These are phyloP conservation scores for Neofelis nebulosa DNA, from an alignment of 2,113 vertebrate genomes.

Conservation along the genomic window DNA sequence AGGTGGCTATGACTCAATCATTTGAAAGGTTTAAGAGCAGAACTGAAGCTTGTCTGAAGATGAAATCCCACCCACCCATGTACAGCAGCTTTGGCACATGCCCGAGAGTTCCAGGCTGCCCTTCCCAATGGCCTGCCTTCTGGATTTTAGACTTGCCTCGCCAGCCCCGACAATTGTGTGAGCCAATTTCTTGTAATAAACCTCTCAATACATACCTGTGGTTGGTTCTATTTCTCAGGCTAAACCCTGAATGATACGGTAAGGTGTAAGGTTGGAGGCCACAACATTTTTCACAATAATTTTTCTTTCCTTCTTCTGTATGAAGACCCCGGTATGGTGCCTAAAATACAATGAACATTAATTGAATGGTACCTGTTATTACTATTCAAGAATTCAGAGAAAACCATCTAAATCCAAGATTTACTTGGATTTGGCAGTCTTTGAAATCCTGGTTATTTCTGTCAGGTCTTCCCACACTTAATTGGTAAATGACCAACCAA, in stretches of 20 bases:
- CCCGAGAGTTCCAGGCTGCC: neutral
- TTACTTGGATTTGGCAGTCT: neutral
- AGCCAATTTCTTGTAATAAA: neutral
- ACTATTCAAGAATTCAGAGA: neutral
- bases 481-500: neutral
- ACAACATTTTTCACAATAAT: neutral
- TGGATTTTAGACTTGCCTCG: neutral
- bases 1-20: neutral
- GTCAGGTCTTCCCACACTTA: neutral
- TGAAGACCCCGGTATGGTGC: neutral
- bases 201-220: neutral
- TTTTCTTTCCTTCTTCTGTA: neutral
- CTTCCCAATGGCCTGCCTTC: neutral
- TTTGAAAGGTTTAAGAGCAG: neutral
- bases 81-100: neutral
- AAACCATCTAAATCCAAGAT: neutral
- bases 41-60: neutral
- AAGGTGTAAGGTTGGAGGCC: neutral
- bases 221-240: neutral
- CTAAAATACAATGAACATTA: neutral
- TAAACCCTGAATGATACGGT: neutral
- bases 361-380: neutral
- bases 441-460: conserved; percentile 41
- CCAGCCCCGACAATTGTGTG: rapidly evolving
- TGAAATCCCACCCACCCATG: neutral